phyloP scores from a whole-genome alignment of 2,113 vertebrate genomes.

The Rostratula benghalensis region DNA sequence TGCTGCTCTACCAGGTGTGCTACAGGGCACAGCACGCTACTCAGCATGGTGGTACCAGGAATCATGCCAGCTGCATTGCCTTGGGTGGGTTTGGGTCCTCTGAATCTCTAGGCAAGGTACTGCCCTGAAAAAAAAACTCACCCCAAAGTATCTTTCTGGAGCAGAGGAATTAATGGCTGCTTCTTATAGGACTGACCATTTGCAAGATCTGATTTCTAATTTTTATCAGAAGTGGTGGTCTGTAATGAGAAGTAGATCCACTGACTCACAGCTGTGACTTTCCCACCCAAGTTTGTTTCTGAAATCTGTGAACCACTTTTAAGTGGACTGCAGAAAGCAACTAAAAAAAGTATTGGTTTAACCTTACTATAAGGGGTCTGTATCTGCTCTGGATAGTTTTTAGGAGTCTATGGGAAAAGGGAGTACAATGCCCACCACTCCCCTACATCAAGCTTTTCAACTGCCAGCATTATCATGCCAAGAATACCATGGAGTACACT shows the following conservation, averaged over 20 bases:
- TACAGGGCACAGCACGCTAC: not conserved
- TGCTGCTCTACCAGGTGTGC: not conserved
- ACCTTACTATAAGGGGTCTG: not conserved
- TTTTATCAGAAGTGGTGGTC: not conserved
- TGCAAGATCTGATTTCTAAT: not conserved
- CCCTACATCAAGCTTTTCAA: not conserved
- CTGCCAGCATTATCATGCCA: not conserved
- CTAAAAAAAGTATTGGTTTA: not conserved
- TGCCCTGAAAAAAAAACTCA: not conserved
- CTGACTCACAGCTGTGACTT: not conserved
- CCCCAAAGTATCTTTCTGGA: not conserved
- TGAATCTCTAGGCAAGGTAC: not conserved
- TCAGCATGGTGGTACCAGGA: accelerated
- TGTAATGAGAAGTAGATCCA: not conserved
- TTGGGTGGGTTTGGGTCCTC: not conserved
- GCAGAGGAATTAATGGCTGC: not conserved
- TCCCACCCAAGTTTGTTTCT: not conserved
- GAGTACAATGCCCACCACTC: not conserved
- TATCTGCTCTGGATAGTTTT: not conserved
- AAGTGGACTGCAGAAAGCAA: not conserved
- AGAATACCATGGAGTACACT: not conserved
- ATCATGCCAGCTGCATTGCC: not conserved
- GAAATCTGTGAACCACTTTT: not conserved
- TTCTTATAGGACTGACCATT: not conserved
- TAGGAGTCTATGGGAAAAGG: not conserved